These are phyloP conservation scores for Argyresthia goedartella DNA, from an alignment of 2,888 invertebrate genomes.

Conservation along the genomic window DNA sequence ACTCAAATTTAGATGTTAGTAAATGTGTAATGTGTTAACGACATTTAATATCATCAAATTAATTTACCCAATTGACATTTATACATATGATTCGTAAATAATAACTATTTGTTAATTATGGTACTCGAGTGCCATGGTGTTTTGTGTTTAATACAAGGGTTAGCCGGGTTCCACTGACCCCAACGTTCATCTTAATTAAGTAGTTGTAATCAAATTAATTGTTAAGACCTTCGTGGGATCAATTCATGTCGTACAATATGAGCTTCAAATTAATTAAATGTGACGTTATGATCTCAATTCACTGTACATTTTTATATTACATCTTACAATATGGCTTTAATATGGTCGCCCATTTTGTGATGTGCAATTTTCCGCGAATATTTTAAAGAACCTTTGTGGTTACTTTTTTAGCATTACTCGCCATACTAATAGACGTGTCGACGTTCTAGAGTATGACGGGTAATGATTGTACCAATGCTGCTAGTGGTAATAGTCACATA, in stretches of 20 bases:
- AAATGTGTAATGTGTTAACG: not conserved
- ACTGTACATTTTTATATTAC: not conserved
- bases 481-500: too few species aligned
- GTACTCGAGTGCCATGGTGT: conserved; percentile 1
- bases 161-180: not conserved
- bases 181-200: not conserved
- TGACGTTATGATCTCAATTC: not conserved
- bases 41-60: not conserved
- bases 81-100: not conserved
- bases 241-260: not conserved
- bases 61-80: not conserved
- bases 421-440: too few species aligned
- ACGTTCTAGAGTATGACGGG: too few species aligned
- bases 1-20: not conserved
- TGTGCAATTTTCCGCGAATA: too few species aligned
- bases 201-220: not conserved
- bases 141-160: not conserved
- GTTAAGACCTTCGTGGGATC: not conserved
- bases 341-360: too few species aligned
- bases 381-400: not conserved
- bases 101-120: not conserved
- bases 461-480: too few species aligned
- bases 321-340: not conserved
- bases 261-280: not conserved
- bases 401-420: too few species aligned